These are phyloP conservation scores for Nomada flava DNA, from an alignment of 2,888 invertebrate species.

Conservation along the genomic window DNA sequence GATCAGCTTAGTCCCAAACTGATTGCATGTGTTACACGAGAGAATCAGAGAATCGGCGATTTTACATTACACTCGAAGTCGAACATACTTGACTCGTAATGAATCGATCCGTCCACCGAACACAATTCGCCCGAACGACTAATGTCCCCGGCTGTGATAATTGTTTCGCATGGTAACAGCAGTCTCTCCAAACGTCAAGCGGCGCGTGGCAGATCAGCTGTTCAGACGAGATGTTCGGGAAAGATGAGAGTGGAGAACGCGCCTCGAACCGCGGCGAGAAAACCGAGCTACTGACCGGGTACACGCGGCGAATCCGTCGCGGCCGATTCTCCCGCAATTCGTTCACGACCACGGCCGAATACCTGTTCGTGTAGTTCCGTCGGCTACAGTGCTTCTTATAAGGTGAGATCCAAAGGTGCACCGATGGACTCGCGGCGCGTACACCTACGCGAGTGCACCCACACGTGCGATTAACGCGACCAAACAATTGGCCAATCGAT, in stretches of 20 bases:
- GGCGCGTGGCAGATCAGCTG: slow-evolving; percentile 49
- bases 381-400: slow-evolving; percentile 55
- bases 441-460: slow-evolving; percentile 60
- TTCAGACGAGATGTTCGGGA: background rate
- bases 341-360: slow-evolving; percentile 43
- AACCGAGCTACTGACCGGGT: slow-evolving; percentile 45
- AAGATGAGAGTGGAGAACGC: background rate
- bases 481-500: no score
- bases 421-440: slow-evolving; percentile 39
- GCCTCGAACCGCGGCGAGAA: slow-evolving; percentile 4
- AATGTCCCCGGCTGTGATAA: background rate
- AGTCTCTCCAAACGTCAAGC: slow-evolving; percentile 33
- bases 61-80: no score
- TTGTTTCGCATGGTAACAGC: background rate
- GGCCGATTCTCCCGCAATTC: slow-evolving; percentile 41
- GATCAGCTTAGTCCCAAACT: no score
- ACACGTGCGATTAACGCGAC: slow-evolving; percentile 24
- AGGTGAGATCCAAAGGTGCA: slow-evolving; percentile 53
- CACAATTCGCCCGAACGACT: background rate
- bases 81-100: no score
- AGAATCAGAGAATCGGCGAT: no score
- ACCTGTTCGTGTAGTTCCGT: slow-evolving; percentile 50
- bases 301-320: slow-evolving; percentile 33
- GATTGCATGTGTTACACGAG: no score
- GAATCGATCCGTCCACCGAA: background rate